Evolutionary conservation across 2,888 invertebrate species (phyloP), one percentile per base, ranked within the genome.

Genomic region (Adelognathus sp.): DNA sequence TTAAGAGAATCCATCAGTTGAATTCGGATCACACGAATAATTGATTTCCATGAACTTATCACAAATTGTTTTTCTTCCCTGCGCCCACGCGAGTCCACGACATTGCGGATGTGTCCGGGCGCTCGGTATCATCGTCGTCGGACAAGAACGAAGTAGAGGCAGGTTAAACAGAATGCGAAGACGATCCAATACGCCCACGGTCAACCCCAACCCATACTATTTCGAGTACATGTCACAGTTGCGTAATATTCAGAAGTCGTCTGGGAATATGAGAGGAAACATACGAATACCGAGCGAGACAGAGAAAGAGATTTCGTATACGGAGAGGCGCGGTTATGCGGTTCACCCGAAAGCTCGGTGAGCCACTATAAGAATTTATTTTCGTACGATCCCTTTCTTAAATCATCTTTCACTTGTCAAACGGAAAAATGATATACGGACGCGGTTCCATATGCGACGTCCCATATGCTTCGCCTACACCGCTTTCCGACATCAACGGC

Each of bases 191-290:
- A n/a, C 61, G 66, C n/a, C 50, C 31, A n/a, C 58, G 63, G 63
- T 29, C 21, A 36, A 9, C 21, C 81, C 86, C 87, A 84, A 84
- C 88, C 85, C 85, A 63, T 82, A 85, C 88, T 87, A 90, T 87
- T 89, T 90, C 81, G 81, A 86, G 87, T 82, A 77, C 79, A 44
- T 70, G 78, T 69, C 73, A 60, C 69, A 39, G 69, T 78, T 78
- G 73, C 73, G 73, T 74, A 74, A 78, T 60, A 60, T 50, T 39
- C 56, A 60, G 52, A 56, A 60, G 27, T 52, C 61, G 52, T 52
- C 27, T 29, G 31, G 70, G 54, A 63, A 72, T 31, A 41, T 9
- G 44, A 41, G 63, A 63, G 21, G 54, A 69, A 56, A 52, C n/a
- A 27, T 18, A 39, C 56, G 60, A 70, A 41, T 66, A n/a, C 58